A percentile compares a stretch with the other conserved stretches of the same genome.
Evolutionary conservation across 2,888 invertebrate genomes (phyloP).

Genomic region (Harpalus rufipes): DNA sequence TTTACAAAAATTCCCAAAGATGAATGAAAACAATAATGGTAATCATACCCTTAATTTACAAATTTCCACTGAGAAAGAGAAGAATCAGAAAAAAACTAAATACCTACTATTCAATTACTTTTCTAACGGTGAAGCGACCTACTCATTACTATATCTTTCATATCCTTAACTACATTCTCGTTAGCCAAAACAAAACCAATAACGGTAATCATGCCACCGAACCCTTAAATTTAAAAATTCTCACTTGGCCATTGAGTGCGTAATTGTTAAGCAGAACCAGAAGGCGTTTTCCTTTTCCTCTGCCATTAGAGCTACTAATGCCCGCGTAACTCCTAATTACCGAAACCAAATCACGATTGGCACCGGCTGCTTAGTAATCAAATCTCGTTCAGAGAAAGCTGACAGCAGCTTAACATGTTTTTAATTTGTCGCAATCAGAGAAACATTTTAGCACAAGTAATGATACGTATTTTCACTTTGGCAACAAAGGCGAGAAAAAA

Average conservation of each 20-base stretch:
- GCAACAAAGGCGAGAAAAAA: background rate
- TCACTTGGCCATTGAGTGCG: slow-evolving; percentile 26
- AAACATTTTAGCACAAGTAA: slow-evolving; percentile 35
- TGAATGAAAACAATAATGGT: too few relatives aligned
- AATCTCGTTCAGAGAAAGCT: slow-evolving; percentile 63
- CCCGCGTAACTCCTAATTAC: slow-evolving; percentile 59
- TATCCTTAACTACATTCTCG: too few relatives aligned
- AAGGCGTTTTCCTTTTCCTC: background rate
- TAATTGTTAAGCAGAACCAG: slow-evolving; percentile 13
- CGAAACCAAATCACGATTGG: slow-evolving; percentile 57
- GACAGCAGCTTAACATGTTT: slow-evolving; percentile 58
- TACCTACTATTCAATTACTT: too few relatives aligned
- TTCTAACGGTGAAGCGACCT: too few relatives aligned
- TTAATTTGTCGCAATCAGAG: slow-evolving; percentile 61
- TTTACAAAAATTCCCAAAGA: too few relatives aligned
- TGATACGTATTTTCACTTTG: slow-evolving; percentile 56
- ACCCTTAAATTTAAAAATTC: slow-evolving; percentile 31
- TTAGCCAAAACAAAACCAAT: background rate
- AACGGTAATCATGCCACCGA: background rate
- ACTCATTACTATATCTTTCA: too few relatives aligned
- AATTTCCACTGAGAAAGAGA: too few relatives aligned
- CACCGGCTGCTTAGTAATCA: slow-evolving; percentile 64
- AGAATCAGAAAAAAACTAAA: too few relatives aligned
- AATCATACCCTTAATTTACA: too few relatives aligned
- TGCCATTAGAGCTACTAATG: slow-evolving; percentile 41